Evolutionary conservation across 2,797 vertebrate species (phyloP), one percentile per base, ranked within the genome.

Genomic region (Mus caroli): DNA sequence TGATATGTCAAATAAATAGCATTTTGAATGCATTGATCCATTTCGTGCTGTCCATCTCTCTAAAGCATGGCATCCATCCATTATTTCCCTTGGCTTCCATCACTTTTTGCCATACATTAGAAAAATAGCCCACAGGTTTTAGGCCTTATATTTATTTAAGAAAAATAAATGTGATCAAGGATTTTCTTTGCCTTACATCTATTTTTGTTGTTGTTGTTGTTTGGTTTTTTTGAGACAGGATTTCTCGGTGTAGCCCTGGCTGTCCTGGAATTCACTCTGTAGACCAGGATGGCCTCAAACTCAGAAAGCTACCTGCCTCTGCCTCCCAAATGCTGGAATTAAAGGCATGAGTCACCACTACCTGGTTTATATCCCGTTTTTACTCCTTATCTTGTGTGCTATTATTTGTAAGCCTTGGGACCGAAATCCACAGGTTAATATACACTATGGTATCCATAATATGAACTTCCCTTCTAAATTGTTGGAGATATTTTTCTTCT

Each of bases 61-160:
- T 13, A 34, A 13, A 34, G 5, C 60, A 84, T 22, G 6, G 31
- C 1, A 60, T 78, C 7, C 3, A 56, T 60, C 14, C 7, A 26
- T 78, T 67, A 1, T 40, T 85, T 46, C 40, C 46, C 4, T 60
- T 64, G 34, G 8, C 1, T 24, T 2, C 46, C 6, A 34, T 28
- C 19, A 14, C 4, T 75, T 76, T 24, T 79, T 26, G 1, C 3
- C 22, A 54, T 43, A 3, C 0, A 13, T 37, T 43, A 43, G 56
- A 52, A 3, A 22, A 11, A 8, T 19, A 0, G 52, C 1, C 56
- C 5, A 75, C 1, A n/a, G 3, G 0, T 24, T 60, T 24, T 12
- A 54, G 28, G 7, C 2, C 22, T 69, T 26, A 80, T 20, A 67
- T 73, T 0, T 3, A 46, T 50, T 62, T 78, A 1, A 17, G 76